Percentiles rank a stretch among this genome's conserved stretches.
Conservation (phyloP, 2,113 vertebrate species). For the Mus pahari region DNA sequence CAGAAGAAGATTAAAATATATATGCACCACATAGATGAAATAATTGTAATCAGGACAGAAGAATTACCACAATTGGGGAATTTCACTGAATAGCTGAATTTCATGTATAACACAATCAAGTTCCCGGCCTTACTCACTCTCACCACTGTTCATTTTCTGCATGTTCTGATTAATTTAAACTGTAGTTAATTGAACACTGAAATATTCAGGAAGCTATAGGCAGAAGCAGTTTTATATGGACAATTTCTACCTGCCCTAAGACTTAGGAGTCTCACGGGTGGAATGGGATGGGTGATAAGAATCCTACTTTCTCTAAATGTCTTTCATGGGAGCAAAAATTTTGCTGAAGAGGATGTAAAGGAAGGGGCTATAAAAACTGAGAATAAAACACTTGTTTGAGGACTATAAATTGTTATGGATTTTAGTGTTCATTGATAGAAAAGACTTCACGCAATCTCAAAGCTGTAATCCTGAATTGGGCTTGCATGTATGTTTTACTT, state of each 20-base stretch:
- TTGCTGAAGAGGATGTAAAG: conserved; percentile 52
- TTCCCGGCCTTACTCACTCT: conserved; percentile 80
- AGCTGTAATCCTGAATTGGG: conserved; percentile 11
- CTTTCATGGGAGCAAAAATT: conserved; percentile 54
- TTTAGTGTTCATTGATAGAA: conserved; percentile 43
- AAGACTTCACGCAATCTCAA: conserved; percentile 62
- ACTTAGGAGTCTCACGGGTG: neutral
- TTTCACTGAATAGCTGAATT: conserved; percentile 84
- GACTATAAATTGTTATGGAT: conserved; percentile 56
- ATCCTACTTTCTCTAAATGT: conserved; percentile 57
- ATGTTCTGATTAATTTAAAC: conserved; percentile 86
- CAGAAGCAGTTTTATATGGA: conserved; percentile 73
- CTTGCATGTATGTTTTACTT: conserved; percentile 49
- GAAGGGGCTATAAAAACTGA: conserved; percentile 6
- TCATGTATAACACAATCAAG: conserved; percentile 85
- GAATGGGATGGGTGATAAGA: conserved; percentile 2
- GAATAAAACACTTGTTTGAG: conserved; percentile 50
- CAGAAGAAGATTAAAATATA: conserved; percentile 83
- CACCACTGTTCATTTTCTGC: conserved; percentile 81
- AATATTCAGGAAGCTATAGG: conserved; percentile 78
- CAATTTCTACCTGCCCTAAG: conserved; percentile 72
- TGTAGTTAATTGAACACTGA: conserved; percentile 83
- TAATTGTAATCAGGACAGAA: conserved; percentile 84
- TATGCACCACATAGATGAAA: conserved; percentile 80
- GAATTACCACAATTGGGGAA: conserved; percentile 82